Evolutionary conservation across 1,140 invertebrate species (phyloP), one percentile per base, ranked within the genome.

Genomic region (Pteromalus puparum): DNA sequence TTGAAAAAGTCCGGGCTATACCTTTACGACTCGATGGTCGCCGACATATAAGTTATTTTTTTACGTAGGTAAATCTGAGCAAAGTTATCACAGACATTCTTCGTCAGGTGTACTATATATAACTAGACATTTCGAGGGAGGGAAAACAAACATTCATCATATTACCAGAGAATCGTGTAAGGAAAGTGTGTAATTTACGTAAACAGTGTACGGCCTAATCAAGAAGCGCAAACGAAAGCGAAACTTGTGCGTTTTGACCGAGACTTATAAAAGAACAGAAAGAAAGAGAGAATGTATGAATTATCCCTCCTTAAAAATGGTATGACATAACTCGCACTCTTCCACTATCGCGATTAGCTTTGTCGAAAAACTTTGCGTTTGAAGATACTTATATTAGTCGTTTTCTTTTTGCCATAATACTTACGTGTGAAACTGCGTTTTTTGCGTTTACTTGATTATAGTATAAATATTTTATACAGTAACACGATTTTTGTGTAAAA

Each of bases 11-110:
- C 75, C 75, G 75, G 75, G 75, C 78, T 80, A 68, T 80, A 80
- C 61, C 78, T 80, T 80, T 68, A 80, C 65, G 34, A 80, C 65
- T 84, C 83, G 87, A 85, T 48, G 86, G 81, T 90, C 90, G 70
- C 82, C 85, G 87, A 90, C 88, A 42, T 10, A 86, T 87, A 87
- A 86, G 90, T 92, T 92, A 92, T 92, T 92, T 92, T 91, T 92
- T 88, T 92, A 91, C 88, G 88, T 85, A 88, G 77, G 21, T n/a
- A 48, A 21, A 34, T 12, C 48, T 28, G 83, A 87, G 85, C 88
- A 89, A 90, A 90, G 89, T 91, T 89, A 90, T 90, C 87, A 87
- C 87, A 89, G 87, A 88, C 87, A 82, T 79, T 85, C 78, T 75
- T 87, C 48, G 77, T 85, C 83, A 73, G 82, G 42, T 76, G 38